Conservation (phyloP, 2,888 invertebrate genomes). For the Andrena marginata region DNA sequence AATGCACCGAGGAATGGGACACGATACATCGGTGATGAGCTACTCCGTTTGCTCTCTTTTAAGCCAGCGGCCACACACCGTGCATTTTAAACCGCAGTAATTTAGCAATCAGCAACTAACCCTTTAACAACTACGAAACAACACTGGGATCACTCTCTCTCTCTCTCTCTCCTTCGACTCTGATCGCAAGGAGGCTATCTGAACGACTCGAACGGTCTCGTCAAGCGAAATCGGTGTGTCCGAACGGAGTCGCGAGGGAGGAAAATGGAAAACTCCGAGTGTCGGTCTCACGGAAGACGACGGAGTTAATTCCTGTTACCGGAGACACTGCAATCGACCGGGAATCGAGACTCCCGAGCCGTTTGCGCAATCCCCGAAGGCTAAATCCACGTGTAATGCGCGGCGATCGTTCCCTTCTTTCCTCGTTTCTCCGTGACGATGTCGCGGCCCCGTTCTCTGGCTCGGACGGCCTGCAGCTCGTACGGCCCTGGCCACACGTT, state of each 20-base stretch:
- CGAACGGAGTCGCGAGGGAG: too few relatives aligned
- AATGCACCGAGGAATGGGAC: constrained; percentile 63
- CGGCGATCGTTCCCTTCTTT: constrained; percentile 52
- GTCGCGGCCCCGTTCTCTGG: constrained; percentile 24
- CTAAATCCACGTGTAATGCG: constrained; percentile 35
- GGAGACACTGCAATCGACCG: constrained; percentile 50
- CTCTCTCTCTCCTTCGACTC: neutral
- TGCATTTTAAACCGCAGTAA: constrained; percentile 40
- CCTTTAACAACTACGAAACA: too few relatives aligned
- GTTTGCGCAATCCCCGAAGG: constrained; percentile 51
- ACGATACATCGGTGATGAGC: constrained; percentile 47
- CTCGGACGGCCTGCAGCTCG: constrained; percentile 43
- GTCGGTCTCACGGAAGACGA: neutral
- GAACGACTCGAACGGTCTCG: too few relatives aligned
- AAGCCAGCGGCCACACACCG: constrained; percentile 45
- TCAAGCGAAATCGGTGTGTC: too few relatives aligned
- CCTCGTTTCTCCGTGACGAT: constrained; percentile 37
- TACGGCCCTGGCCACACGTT: constrained; percentile 77
- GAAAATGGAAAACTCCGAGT: neutral
- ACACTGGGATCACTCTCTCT: neutral
- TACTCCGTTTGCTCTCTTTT: constrained; percentile 38
- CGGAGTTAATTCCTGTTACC: constrained; percentile 47
- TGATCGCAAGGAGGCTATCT: neutral
- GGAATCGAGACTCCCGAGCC: constrained; percentile 29
- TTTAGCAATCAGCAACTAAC: constrained; percentile 7